Percentiles rank a stretch among this genome's conserved stretches.
Evolutionary conservation across 2,113 vertebrate species (phyloP).

Genomic region (Archilochus colubris): DNA sequence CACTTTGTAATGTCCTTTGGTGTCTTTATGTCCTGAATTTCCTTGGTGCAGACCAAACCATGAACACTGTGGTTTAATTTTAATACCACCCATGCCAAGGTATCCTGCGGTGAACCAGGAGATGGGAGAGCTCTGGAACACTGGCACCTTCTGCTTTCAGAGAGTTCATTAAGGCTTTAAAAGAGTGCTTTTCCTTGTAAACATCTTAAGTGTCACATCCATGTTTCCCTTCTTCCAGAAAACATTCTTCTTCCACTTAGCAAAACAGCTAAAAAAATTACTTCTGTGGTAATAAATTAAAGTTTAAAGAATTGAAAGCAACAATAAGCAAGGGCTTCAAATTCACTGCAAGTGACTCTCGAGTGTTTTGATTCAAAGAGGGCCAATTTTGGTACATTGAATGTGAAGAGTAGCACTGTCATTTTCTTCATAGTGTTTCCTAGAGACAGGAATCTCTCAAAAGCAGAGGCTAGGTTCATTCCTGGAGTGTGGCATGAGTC

Average conservation of each 20-base stretch:
- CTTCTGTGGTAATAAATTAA: conserved; percentile 19
- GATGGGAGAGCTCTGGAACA: neutral
- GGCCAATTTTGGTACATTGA: neutral
- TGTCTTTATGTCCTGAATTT: neutral
- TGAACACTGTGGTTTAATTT: neutral
- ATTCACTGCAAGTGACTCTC: conserved; percentile 2
- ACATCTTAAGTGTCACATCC: conserved; percentile 7
- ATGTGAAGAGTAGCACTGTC: neutral
- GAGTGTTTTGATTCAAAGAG: conserved; percentile 29
- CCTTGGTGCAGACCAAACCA: neutral
- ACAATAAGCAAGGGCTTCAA: neutral
- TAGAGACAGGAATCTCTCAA: conserved; percentile 25
- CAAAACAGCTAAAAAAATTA: conserved; percentile 38
- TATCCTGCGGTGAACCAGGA: conserved; percentile 17
- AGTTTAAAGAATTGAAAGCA: conserved; percentile 16
- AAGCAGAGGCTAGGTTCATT: neutral
- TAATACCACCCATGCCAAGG: neutral
- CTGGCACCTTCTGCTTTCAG: neutral
- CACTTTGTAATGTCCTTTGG: neutral
- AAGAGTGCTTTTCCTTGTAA: conserved; percentile 23
- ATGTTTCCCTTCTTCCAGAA: conserved; percentile 1
- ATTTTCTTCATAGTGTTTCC: conserved; percentile 20
- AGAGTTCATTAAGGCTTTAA: conserved; percentile 37
- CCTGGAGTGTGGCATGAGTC: neutral
- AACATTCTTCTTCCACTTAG: neutral